Base-by-base conservation (phyloP, 2,113 vertebrate species). In the Takifugu flavidus region DNA sequence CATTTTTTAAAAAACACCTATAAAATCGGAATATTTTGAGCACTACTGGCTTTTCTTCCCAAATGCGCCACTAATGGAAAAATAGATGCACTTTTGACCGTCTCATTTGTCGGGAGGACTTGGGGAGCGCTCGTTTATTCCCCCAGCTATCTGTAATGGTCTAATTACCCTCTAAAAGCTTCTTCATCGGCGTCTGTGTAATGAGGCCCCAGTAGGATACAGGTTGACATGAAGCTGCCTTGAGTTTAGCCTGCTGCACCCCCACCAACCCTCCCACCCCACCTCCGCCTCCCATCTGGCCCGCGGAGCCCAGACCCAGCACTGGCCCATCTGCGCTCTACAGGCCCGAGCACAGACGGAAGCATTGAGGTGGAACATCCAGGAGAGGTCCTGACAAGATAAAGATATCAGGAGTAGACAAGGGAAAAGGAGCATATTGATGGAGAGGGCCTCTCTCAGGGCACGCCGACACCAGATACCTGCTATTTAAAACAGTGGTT, bases 401-500 rank as follows among this genome's bases (percentile, higher is more conserved):
- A 89, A 89, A 88, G 88, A 86, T 86, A 88, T 89, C 84, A 86
- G 88, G 70, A 86, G 86, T 82, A 87, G 89, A 89, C 89, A 90
- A 91, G 89, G 87, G 89, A 86, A 90, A 81, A 88, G 80, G 84
- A 87, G 78, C 88, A 88, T 90, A 89, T 89, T 88, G 89, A 90
- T 86, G 82, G 79, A 88, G 82, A 79, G 72, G 82, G 80, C 77
- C 86, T 85, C 86, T 86, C 59, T 75, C 77, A 74, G 84, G 76
- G 76, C 76, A 64, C 53, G 62, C 81, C 67, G 88, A 90, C 85
- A 90, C 86, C 84, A 87, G 89, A 91, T 89, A 89, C 87, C 83
- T 86, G 87, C 89, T 89, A 91, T 91, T 90, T 91, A 91, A 91
- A 91, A 89, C 89, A 87, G 83, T 84, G 83, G 79, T 88, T 91